These are phyloP conservation scores for Heloderma charlesbogerti DNA, from an alignment of 2,113 vertebrate species.

Conservation along the genomic window DNA sequence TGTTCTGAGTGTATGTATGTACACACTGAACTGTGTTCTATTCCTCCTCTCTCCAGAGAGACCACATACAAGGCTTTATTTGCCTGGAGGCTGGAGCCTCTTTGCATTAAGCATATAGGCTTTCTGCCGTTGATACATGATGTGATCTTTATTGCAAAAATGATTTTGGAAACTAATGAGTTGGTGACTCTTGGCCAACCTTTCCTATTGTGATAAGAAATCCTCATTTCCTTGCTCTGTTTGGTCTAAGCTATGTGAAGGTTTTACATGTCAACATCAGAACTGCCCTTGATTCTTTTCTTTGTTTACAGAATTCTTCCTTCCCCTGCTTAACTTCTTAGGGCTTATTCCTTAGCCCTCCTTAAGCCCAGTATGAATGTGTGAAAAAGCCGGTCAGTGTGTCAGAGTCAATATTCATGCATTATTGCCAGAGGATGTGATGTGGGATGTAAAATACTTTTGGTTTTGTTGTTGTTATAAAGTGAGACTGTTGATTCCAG, in stretches of 20 bases:
- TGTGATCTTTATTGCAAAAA: conserved; percentile 16
- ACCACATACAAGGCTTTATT: not conserved
- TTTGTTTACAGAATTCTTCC: not conserved
- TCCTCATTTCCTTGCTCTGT: not conserved
- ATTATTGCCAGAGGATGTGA: not conserved
- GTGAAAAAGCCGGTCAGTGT: not conserved
- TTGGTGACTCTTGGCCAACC: conserved; percentile 11
- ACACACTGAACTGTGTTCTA: not conserved
- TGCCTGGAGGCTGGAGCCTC: not conserved
- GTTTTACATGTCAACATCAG: not conserved
- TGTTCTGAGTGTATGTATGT: not conserved
- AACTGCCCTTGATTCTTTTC: not conserved
- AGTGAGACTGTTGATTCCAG: not conserved
- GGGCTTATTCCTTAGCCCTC: not conserved
- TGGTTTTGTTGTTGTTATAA: not conserved
- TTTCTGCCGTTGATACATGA: conserved; percentile 48
- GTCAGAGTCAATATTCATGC: not conserved
- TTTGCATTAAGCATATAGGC: conserved; percentile 34
- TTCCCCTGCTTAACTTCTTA: too few relatives aligned
- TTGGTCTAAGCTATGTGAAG: not conserved
- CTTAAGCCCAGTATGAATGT: not conserved
- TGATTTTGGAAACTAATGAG: conserved; percentile 50
- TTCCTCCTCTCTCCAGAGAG: not conserved
- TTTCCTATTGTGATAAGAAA: not conserved
- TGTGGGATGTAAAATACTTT: not conserved